Percentiles rank a stretch among this genome's conserved stretches.
Conservation (phyloP, 2,888 invertebrate species). For the Venusia cambrica region DNA sequence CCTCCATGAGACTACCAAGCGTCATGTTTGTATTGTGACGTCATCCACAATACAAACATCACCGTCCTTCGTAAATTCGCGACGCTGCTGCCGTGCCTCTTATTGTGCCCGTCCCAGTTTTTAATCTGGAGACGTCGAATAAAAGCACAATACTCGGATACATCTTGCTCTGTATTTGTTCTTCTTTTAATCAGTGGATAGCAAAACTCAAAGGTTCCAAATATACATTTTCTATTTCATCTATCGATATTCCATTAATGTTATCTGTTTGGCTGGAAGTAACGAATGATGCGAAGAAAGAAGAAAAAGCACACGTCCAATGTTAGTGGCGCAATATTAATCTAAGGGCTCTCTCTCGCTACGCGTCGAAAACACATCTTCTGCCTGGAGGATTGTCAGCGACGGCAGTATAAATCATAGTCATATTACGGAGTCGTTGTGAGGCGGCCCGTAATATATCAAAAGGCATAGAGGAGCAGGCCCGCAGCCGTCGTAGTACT, state of each 20-base stretch:
- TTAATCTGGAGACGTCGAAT: constrained; percentile 74
- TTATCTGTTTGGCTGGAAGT: constrained; percentile 26
- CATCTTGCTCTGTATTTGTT: constrained; percentile 58
- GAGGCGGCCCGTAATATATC: constrained; percentile 59
- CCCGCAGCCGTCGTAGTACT: constrained; percentile 35
- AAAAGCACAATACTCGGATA: constrained; percentile 70
- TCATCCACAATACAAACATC: too few relatives aligned
- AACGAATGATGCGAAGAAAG: constrained; percentile 39
- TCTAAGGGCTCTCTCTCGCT: constrained; percentile 41
- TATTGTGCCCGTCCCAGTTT: constrained; percentile 71
- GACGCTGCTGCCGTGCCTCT: constrained; percentile 49
- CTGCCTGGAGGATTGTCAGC: constrained; percentile 50
- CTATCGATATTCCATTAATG: constrained; percentile 29
- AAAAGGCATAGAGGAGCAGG: constrained; percentile 54
- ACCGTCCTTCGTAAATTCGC: constrained; percentile 45
- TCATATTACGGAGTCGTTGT: constrained; percentile 63
- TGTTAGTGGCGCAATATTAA: constrained; percentile 54
- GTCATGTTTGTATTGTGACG: constrained; percentile 59
- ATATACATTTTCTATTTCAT: constrained; percentile 22
- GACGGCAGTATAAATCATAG: constrained; percentile 60
- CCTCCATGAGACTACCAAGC: constrained; percentile 40
- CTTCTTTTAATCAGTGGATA: constrained; percentile 60
- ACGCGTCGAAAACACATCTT: constrained; percentile 51
- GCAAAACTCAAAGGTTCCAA: constrained; percentile 36
- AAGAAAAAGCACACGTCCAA: constrained; percentile 52